Evolutionary conservation across 2,888 invertebrate genomes (phyloP), one percentile per base, ranked within the genome.

Genomic region (Tricholauxania praeusta): DNA sequence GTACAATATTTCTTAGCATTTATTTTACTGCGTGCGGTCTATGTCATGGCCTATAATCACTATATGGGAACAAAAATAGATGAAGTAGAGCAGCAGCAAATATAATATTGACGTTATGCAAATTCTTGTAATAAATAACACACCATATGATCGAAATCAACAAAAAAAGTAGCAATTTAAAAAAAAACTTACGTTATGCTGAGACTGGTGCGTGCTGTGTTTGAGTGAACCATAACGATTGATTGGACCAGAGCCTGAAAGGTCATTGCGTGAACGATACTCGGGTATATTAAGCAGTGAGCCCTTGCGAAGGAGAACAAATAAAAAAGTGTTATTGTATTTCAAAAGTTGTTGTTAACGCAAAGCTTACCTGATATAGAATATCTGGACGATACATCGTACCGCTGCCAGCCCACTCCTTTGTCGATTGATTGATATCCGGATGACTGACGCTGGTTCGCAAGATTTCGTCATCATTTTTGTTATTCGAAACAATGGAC

Each of bases 321-420:
- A 17, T 12, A n/a, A 19, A 53, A 53, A 4, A 53, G 14, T 1
- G 32, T 52, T 53, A 19, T 48, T 15, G 12, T 2, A 19, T 48
- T 55, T 2, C n/a, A 12, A 55, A 57, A 3, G 10, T 19, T 17
- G 3, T 17, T 12, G 39, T 39, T 15, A 12, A 32, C 28, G 39
- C 49, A n/a, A 22, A 64, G 71, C 71, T 94, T 78, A 96, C 96
- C 83, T 94, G 93, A 85, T 97, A 97, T 81, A 98, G 92, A 12
- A 96, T 93, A 85, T 98, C 97, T 70, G 94, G 94, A 69, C 95
- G 90, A 81, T 93, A 91, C 90, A 97, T 92, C 17, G 96, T 93
- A 2, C 95, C 93, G 78, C 93, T 93, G 49, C 91, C 92, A 51
- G 90, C 91, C 53, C 79, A 81, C 48, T 85, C 86, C 14, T 49